Conservation (phyloP, 2,888 invertebrate species). For the Heteromyza rotundicornis region DNA sequence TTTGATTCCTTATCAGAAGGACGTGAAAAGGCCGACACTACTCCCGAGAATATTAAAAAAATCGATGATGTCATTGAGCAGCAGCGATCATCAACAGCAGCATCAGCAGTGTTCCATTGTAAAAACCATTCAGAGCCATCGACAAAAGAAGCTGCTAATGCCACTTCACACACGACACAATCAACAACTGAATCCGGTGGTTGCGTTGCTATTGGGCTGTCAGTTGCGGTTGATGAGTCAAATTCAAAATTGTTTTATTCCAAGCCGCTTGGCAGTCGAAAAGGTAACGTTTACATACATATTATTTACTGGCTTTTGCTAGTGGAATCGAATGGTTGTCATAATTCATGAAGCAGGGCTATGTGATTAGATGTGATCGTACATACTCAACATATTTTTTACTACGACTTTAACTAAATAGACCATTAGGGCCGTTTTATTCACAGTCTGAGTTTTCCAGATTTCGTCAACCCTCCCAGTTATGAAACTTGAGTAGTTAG, state of each 20-base stretch:
- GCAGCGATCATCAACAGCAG: constrained; percentile 9
- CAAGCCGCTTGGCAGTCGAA: constrained; percentile 47
- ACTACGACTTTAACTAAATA: too few species aligned
- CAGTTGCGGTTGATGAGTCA: constrained; percentile 53
- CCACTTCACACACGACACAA: constrained; percentile 21
- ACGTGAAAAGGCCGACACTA: constrained; percentile 60
- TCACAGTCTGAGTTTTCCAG: too few species aligned
- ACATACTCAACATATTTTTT: too few species aligned
- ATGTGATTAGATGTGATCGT: too few species aligned
- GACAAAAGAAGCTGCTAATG: constrained; percentile 21
- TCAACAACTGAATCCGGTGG: too few species aligned
- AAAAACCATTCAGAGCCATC: constrained; percentile 26
- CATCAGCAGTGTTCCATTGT: constrained; percentile 25
- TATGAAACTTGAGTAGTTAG: too few species aligned
- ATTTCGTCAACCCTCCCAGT: too few species aligned
- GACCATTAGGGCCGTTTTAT: too few species aligned
- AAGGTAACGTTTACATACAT: too few species aligned
- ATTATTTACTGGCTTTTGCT: too few species aligned
- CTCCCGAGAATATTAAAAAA: constrained; percentile 62
- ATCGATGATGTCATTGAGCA: constrained; percentile 59
- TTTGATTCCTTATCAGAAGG: constrained; percentile 50
- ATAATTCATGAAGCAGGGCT: too few species aligned
- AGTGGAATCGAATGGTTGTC: too few species aligned
- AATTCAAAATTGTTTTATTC: constrained; percentile 48
- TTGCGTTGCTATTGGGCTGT: constrained; percentile 42